These are phyloP conservation scores for Agraylea sexmaculata DNA, from an alignment of 1,140 invertebrate genomes.

Conservation along the genomic window DNA sequence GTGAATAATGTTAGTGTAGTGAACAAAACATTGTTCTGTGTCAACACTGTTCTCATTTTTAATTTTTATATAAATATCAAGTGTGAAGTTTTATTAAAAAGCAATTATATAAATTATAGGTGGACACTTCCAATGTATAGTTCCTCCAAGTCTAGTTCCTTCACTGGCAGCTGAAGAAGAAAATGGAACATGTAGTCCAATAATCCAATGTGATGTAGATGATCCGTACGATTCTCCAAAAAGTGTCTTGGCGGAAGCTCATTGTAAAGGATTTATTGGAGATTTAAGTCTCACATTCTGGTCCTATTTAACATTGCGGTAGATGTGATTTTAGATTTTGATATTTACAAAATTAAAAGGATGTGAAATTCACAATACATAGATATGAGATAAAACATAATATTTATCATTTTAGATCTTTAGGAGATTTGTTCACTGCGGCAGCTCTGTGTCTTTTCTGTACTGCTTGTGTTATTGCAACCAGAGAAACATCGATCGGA, in stretches of 20 bases:
- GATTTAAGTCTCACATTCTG: constrained; percentile 55
- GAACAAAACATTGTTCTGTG: too few relatives aligned
- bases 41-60: too few relatives aligned
- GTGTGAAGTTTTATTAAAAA: too few relatives aligned
- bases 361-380: too few relatives aligned
- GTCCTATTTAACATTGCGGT: constrained; percentile 53
- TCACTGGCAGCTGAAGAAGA: constrained; percentile 24
- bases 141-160: constrained; percentile 31
- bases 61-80: too few relatives aligned
- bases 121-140: constrained; percentile 43
- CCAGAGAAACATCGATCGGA: constrained; percentile 63
- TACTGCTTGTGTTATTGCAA: constrained; percentile 66
- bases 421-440: constrained; percentile 66
- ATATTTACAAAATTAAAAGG: constrained; percentile 1
- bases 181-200: constrained; percentile 40
- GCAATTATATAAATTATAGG: constrained; percentile 25
- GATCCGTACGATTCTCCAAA: constrained; percentile 52
- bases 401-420: constrained; percentile 36
- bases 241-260: constrained; percentile 50
- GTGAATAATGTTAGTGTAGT: too few relatives aligned
- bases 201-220: constrained; percentile 53
- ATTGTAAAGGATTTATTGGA: constrained; percentile 47
- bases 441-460: constrained; percentile 58
- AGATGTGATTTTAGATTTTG: constrained; percentile 1
- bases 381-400: constrained; percentile 1